Conservation (phyloP, 1,140 invertebrate genomes). For the Aleiodes sp. region DNA sequence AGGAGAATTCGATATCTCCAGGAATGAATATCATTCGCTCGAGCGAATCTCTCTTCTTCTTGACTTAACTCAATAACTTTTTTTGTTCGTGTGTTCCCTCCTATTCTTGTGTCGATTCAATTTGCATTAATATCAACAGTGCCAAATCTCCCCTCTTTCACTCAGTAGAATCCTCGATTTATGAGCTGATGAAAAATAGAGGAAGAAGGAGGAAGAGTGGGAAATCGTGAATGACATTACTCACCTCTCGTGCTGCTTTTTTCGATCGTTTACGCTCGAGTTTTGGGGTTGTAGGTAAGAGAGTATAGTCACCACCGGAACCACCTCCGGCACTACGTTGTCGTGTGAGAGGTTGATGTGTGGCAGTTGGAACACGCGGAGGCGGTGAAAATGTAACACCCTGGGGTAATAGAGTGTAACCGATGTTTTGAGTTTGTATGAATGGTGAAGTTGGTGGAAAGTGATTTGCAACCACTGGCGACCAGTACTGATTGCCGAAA, state of each 20-base stretch:
- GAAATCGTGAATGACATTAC: slow-evolving; percentile 24
- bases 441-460: slow-evolving; percentile 72
- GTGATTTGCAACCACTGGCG: slow-evolving; percentile 71
- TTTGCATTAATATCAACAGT: no score
- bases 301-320: slow-evolving; percentile 57
- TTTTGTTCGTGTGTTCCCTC: no score
- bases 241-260: slow-evolving; percentile 57
- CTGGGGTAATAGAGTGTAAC: slow-evolving; percentile 57
- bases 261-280: slow-evolving; percentile 58
- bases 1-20: no score
- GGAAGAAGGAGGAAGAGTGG: neutral
- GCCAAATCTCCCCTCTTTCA: no score
- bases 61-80: no score
- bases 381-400: slow-evolving; percentile 58
- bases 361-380: slow-evolving; percentile 45
- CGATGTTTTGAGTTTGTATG: slow-evolving; percentile 54
- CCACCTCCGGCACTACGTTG: slow-evolving; percentile 58
- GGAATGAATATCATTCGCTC: no score
- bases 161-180: no score
- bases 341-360: slow-evolving; percentile 50
- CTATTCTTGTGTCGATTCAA: no score
- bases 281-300: slow-evolving; percentile 59
- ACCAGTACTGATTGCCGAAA: slow-evolving; percentile 67
- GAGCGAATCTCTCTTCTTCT: no score
- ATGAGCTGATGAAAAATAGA: neutral